Conservation (phyloP, 1,140 invertebrate genomes). For the Drosophila prosaltans region DNA sequence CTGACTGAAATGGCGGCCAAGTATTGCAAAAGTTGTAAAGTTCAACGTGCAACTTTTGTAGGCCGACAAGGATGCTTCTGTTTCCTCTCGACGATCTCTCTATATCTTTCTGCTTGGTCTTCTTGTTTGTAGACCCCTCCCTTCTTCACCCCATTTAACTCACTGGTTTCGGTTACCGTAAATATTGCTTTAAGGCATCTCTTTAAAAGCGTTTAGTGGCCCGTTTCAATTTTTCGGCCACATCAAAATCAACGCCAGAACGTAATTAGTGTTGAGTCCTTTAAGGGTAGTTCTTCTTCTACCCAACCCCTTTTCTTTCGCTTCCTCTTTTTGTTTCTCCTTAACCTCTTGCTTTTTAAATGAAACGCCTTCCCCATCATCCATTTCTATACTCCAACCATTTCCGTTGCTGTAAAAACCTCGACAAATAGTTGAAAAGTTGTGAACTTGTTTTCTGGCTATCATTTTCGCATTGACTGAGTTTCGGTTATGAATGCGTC, state of each 20-base stretch:
- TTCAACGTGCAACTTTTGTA: conserved; percentile 69
- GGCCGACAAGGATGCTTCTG: conserved; percentile 38
- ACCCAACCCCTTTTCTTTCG: background rate
- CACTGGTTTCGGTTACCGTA: conserved; percentile 21
- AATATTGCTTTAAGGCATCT: conserved; percentile 51
- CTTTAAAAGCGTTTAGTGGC: conserved; percentile 65
- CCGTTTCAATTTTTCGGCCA: conserved; percentile 64
- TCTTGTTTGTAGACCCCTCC: background rate
- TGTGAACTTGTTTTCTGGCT: conserved; percentile 62
- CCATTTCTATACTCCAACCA: background rate
- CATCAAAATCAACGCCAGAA: conserved; percentile 72
- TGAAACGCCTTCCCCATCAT: background rate
- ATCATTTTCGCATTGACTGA: conserved; percentile 74
- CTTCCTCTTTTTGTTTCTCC: no score
- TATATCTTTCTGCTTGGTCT: background rate
- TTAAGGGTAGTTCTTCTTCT: conserved; percentile 22
- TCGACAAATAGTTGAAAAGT: conserved; percentile 70
- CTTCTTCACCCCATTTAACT: background rate
- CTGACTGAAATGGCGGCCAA: conserved; percentile 41
- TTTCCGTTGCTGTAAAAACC: conserved; percentile 5
- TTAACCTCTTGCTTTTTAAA: no score
- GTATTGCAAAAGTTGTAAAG: conserved; percentile 71
- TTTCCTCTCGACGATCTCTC: background rate
- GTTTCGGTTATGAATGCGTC: conserved; percentile 61
- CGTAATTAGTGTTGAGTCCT: conserved; percentile 68